Conservation (phyloP, 2,113 vertebrate genomes). For the Polypterus senegalus region DNA sequence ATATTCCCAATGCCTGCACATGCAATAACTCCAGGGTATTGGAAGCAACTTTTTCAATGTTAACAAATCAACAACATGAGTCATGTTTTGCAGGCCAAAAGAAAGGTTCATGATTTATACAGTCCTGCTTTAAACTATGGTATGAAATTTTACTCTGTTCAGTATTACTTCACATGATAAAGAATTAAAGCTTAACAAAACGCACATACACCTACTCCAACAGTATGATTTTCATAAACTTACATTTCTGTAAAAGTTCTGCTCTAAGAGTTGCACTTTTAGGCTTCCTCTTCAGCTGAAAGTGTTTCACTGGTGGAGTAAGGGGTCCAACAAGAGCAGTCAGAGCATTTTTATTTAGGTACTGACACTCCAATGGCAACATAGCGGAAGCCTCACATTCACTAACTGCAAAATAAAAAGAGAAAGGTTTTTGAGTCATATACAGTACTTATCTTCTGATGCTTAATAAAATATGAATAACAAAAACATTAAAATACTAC, state of each 20-base stretch:
- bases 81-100: too few relatives aligned
- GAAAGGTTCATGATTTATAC: too few relatives aligned
- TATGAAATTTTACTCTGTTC: too few relatives aligned
- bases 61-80: too few relatives aligned
- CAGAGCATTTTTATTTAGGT: conserved; percentile 90
- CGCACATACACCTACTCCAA: background rate
- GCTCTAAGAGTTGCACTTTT: conserved; percentile 94
- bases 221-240: conserved; percentile 26
- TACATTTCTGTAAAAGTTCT: conserved; percentile 94
- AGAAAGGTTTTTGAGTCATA: too few relatives aligned
- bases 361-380: conserved; percentile 93
- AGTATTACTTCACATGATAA: too few relatives aligned
- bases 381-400: conserved; percentile 92
- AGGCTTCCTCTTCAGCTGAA: conserved; percentile 90
- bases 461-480: background rate
- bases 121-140: too few relatives aligned
- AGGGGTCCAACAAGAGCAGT: conserved; percentile 87
- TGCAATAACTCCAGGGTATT: too few relatives aligned
- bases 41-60: too few relatives aligned
- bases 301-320: conserved; percentile 90
- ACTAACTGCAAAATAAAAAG: conserved; percentile 46
- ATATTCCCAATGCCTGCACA: too few relatives aligned
- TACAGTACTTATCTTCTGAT: too few relatives aligned
- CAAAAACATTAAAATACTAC: too few relatives aligned
- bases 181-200: background rate